Evolutionary conservation across 2,113 vertebrate genomes (phyloP), one percentile per base, ranked within the genome.

Genomic region (Halcyon senegalensis): DNA sequence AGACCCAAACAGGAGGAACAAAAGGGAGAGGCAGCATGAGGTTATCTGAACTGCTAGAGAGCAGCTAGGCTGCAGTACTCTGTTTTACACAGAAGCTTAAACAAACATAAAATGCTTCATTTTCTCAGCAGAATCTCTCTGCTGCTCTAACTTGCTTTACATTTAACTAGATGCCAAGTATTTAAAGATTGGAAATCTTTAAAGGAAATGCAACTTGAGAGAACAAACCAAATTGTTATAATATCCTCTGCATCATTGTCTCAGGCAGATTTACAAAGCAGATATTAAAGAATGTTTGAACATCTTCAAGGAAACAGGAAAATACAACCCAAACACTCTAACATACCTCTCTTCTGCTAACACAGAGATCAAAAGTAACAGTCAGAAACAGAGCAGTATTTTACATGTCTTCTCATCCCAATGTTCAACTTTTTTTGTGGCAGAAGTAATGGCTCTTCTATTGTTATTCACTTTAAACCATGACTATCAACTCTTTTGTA

Each of bases 261-360:
- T 84, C 51, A 55, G 56, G 23, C 21, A n/a, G 11, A 35, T 85
- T 83, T 95, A 87, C 48, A 92, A 97, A 97, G 92, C 17, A 72
- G 72, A 60, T 56, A 66, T 75, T 74, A 94, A 55, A 93, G 37
- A 64, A 62, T 78, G 24, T 85, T 53, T 80, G 25, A 95, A 83
- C 8, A 85, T n/a, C 59, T 76, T 88, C 51, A 85, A 94, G 48
- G 19, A 88, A 92, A 80, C 19, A 79, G 43, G 51, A 79, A 91
- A 91, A 77, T 25, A 44, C 16, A 83, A 60, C 89, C 33, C 5
- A 48, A 75, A 46, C 11, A 21, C 13, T 68, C 21, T 50, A 72
- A 66, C 5, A 55, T 10, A 72, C 17, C 13, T 55, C 11, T 53
- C 8, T 56, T 59, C 9, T 56, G 35, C 15, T 68, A 70, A 70